Base-by-base conservation (phyloP, 2,888 invertebrate species). In the Spatulosminthurus flaviceps region DNA sequence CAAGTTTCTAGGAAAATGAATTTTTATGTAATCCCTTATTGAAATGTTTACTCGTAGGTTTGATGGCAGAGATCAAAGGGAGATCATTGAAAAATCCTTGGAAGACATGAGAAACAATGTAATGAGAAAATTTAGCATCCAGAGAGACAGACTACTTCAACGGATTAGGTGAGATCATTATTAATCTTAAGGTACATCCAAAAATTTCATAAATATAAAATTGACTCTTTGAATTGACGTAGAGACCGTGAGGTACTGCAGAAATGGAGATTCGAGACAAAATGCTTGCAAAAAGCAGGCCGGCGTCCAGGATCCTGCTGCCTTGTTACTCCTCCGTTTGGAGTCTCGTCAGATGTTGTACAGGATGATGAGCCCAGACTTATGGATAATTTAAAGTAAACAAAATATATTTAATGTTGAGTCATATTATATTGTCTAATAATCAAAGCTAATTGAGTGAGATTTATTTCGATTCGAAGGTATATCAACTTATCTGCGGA, bases 221-320 rank as follows among this genome's bases (percentile, higher is more conserved):
- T 61, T 64, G 28, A 42, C 2, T 69, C 41, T 24, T 74, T 51
- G 61, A 29, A 22, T 42, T 74, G 34, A 34, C 34, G 19, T 66
- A 83, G 82, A 29, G 81, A 83, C 71, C 74, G 72, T 11, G 83
- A 83, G 16, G 82, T 71, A 2, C 66, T 83, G 1, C 28, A 66
- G 21, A 80, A 81, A 75, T 83, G 81, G 81, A 24, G 82, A 41
- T 79, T 70, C 67, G 83, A 82, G 22, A 73, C 83, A 4, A 66
- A 51, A 64, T 42, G 78, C 42, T 29, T 81, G 26, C 81, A 81
- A 77, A 78, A 78, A 51, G 81, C 80, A 0, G 78, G 78, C 19
- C 34, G 34, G 19, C 26, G 71, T 1, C 78, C 78, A 34, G 78
- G 78, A 1, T 41, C 64, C 21, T 78, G 78, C 22, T 26, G 60